These are phyloP conservation scores for Zele albiditarsus DNA, from an alignment of 2,888 invertebrate species.

Conservation along the genomic window DNA sequence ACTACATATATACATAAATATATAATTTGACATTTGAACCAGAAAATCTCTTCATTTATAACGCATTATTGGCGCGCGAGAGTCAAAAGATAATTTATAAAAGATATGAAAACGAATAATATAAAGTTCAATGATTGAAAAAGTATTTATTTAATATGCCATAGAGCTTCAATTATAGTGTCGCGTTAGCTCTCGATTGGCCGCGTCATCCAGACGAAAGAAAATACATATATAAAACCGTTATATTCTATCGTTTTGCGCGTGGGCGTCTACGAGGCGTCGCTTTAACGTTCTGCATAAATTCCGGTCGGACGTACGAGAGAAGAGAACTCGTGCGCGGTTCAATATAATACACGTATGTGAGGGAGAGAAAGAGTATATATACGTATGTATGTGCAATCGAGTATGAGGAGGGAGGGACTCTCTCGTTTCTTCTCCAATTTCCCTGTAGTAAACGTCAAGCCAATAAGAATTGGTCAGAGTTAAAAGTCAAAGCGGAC, in stretches of 20 bases:
- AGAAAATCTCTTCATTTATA: no score
- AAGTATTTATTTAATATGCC: slow-evolving; percentile 10
- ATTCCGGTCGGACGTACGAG: slow-evolving; percentile 53
- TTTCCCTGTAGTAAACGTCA: slow-evolving; percentile 61
- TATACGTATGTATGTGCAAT: slow-evolving; percentile 31
- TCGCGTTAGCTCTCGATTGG: slow-evolving; percentile 2
- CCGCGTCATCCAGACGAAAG: neutral
- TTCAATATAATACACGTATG: slow-evolving; percentile 26
- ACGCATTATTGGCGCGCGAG: no score
- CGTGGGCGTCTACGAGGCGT: slow-evolving; percentile 65
- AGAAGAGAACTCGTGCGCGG: slow-evolving; percentile 20
- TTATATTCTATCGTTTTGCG: slow-evolving; percentile 55
- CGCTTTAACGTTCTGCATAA: slow-evolving; percentile 64
- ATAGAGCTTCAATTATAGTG: slow-evolving; percentile 22
- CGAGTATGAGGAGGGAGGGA: slow-evolving; percentile 35
- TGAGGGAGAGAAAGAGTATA: slow-evolving; percentile 31
- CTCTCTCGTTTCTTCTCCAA: slow-evolving; percentile 56
- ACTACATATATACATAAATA: neutral
- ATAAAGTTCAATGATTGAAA: slow-evolving; percentile 7
- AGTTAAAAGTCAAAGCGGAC: slow-evolving; percentile 37
- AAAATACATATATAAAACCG: slow-evolving; percentile 45
- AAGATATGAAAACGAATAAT: neutral
- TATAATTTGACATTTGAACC: neutral
- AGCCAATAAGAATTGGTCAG: slow-evolving; percentile 49
- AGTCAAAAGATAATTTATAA: neutral